Base-by-base conservation (phyloP, 2,113 vertebrate genomes). In the Zingel zingel region DNA sequence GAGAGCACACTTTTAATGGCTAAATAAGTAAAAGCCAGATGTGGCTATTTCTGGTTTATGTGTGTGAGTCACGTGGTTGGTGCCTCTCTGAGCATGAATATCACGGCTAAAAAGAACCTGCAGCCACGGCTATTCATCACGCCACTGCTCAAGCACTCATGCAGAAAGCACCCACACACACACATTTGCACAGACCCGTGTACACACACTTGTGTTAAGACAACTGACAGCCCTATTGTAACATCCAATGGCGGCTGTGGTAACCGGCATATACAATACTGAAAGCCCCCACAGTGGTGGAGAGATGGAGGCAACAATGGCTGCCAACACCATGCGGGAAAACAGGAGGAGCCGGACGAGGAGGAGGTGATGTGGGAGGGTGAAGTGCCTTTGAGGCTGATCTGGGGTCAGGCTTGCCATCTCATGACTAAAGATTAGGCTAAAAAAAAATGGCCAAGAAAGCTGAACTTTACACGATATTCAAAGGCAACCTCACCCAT, bases 281-380 rank as follows among this genome's bases (percentile, higher is more conserved):
- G 45, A 86, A 83, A 81, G 62, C 63, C 39, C 82, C 78, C 67
- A 64, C 51, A 54, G 80, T 3, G 48, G 33, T 59, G 25, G 54
- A 70, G 62, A 77, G 56, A 72, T 2, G 11, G 56, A 43, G 36
- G 65, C 64, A 80, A 87, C 79, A 86, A 88, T 86, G 89, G 88
- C 81, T 69, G 83, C 83, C 67, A 51, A 54, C 25, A 10, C 50
- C 14, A n/a, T 48, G 77, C 45, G 6, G 77, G 79, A 67, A 67
- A 39, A 63, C 15, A 61, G 21, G 11, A 56, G 18, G 47, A 48
- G 68, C 13, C 0, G n/a, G 36, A 11, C 4, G 14, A 30, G 36
- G 63, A 56, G 57, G 39, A 30, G 56, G 51, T 8, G 70, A 57
- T 19, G 33, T 33, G 72, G 53, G 59, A 75, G 63, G 79, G 70